phyloP scores from a whole-genome alignment of 2,888 invertebrate species.

The Panzeria rudis region DNA sequence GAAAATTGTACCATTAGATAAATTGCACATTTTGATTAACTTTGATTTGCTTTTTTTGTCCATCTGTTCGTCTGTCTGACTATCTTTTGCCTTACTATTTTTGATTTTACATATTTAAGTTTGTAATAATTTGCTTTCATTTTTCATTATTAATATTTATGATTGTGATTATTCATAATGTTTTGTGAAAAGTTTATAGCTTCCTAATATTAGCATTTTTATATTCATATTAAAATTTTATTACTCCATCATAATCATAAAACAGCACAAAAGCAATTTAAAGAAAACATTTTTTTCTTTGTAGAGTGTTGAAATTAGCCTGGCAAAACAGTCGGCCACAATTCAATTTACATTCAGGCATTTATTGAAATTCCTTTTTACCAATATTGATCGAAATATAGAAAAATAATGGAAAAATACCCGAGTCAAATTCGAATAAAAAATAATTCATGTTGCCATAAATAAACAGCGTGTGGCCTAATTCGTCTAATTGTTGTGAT shows the following conservation, averaged over 20 bases:
- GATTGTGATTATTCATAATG: constrained; percentile 57
- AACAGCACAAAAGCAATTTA: constrained; percentile 56
- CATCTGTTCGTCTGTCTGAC: neutral
- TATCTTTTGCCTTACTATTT: neutral
- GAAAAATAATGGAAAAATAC: neutral
- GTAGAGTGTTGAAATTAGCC: constrained; percentile 61
- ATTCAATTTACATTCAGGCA: constrained; percentile 38
- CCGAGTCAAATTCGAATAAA: constrained; percentile 25
- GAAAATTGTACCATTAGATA: constrained; percentile 53
- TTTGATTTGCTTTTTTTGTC: constrained; percentile 15
- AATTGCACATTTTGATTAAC: constrained; percentile 54
- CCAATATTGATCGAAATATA: constrained; percentile 15
- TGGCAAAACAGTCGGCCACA: constrained; percentile 30
- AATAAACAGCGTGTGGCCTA: constrained; percentile 74
- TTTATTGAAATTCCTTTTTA: constrained; percentile 48
- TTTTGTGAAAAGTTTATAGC: constrained; percentile 64
- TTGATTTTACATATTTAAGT: neutral
- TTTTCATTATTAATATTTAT: constrained; percentile 63
- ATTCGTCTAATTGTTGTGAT: constrained; percentile 75
- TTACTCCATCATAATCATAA: constrained; percentile 66
- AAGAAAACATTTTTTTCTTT: constrained; percentile 47
- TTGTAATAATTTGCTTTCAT: constrained; percentile 56
- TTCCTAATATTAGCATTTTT: constrained; percentile 61
- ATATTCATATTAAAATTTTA: constrained; percentile 63
- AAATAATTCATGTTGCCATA: constrained; percentile 63